Conservation (phyloP, 1,140 invertebrate species). For the Magallana ariakensis region DNA sequence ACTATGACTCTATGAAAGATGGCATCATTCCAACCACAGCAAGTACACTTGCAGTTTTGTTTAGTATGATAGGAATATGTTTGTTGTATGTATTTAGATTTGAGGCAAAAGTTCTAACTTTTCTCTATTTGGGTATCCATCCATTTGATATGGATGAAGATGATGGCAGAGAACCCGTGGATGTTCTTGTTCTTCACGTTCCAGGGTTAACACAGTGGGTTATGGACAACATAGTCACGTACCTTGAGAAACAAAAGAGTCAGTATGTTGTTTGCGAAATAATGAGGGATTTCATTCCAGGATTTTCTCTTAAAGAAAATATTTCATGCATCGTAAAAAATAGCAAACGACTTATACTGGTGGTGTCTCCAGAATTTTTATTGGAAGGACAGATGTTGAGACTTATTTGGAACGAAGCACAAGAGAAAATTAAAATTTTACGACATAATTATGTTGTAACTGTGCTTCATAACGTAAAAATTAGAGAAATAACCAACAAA, state of each 20-base stretch:
- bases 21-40: conserved; percentile 52
- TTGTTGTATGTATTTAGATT: conserved; percentile 59
- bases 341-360: conserved; percentile 65
- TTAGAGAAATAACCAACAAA: conserved; percentile 55
- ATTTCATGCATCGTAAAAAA: conserved; percentile 57
- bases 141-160: conserved; percentile 69
- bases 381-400: conserved; percentile 45
- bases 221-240: conserved; percentile 58
- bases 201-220: conserved; percentile 61
- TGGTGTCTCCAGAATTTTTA: conserved; percentile 59
- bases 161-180: conserved; percentile 54
- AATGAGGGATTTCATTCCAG: conserved; percentile 63
- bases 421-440: conserved; percentile 63
- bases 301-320: conserved; percentile 66
- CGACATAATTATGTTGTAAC: conserved; percentile 63
- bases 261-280: conserved; percentile 63
- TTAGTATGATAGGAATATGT: conserved; percentile 49
- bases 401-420: conserved; percentile 61
- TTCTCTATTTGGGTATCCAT: conserved; percentile 68
- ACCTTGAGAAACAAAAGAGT: conserved; percentile 53
- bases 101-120: conserved; percentile 65
- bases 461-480: conserved; percentile 49
- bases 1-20: conserved; percentile 51
- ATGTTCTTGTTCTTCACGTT: conserved; percentile 63
- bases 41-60: conserved; percentile 43